Percentiles rank a stretch among this genome's conserved stretches.
Evolutionary conservation across 53 echinoderm and acorn worm genomes (phyloP).

Genomic region (Echinometra lucunter): DNA sequence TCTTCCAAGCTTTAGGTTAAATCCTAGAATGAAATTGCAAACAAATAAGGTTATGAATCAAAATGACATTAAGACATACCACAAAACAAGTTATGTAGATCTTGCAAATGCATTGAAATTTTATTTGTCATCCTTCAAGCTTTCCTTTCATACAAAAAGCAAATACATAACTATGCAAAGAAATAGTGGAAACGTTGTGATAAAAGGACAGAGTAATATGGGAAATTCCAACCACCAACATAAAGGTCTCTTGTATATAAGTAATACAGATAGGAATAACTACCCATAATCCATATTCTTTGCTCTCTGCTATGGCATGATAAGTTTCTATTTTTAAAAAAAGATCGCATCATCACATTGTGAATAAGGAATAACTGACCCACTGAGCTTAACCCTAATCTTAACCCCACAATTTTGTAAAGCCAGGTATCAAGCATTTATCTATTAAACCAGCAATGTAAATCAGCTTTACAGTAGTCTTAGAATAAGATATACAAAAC

Average conservation of each 20-base stretch:
- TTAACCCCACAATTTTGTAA: neutral
- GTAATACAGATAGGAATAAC: neutral
- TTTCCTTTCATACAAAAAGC: constrained; percentile 65
- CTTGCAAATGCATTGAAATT: constrained; percentile 59
- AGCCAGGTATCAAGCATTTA: neutral
- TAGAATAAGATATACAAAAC: neutral
- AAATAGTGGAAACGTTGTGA: constrained; percentile 31
- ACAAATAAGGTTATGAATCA: neutral
- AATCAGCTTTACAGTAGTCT: neutral
- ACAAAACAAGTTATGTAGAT: neutral
- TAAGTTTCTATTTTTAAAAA: neutral
- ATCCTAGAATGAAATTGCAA: too few relatives aligned
- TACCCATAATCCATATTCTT: neutral
- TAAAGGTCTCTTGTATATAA: constrained; percentile 6
- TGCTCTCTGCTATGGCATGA: neutral
- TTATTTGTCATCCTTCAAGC: neutral
- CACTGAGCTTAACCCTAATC: too few relatives aligned
- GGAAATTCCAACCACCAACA: neutral
- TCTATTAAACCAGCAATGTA: neutral
- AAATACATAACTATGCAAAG: constrained; percentile 61
- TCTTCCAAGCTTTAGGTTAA: neutral
- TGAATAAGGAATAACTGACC: too few relatives aligned
- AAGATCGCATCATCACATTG: neutral
- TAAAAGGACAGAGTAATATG: neutral
- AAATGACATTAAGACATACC: neutral